Base-by-base conservation (phyloP, 2,797 vertebrate species). In the Rhynchonycteris naso region DNA sequence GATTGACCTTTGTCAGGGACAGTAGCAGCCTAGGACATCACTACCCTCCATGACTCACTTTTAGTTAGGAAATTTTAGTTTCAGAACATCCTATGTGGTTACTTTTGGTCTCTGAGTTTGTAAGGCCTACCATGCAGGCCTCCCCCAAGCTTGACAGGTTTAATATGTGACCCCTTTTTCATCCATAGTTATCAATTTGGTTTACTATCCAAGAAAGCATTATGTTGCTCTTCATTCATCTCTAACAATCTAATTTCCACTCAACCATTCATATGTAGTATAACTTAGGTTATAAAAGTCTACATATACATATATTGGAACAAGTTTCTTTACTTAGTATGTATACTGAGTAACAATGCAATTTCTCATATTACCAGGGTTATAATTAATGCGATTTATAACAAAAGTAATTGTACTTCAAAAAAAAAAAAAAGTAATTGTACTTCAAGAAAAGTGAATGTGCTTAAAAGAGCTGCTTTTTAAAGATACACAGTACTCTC, bases 171-270 rank as follows among this genome's bases (percentile, higher is more conserved):
- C 26, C 7, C 43, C 28, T n/a, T 52, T 52, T 52, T 75, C 9
- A 5, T n/a, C 72, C 18, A 75, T 18, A 75, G 12, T 50, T 54
- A 28, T 61, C 74, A 85, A 0, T 85, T 90, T 84, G 33, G n/a
- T 68, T 94, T 95, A 80, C 43, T 89, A 47, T 79, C 69, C 47
- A 78, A 90, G 71, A 84, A 82, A 90, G 50, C n/a, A 71, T 59
- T 63, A n/a, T 19, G 15, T 74, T 88, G 3, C 21, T 93, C 35
- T 82, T 80, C 63, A 54, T 91, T 95, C 35, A 18, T 80, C 18
- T 91, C 83, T 85, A 43, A 90, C 21, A 93, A 85, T 86, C 65
- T 91, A 59, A 82, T 95, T 85, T 97, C 26, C 75, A 66, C 15
- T 95, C 26, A 91, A 9, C 35, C 79, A 47, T 94, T 80, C 19